Percentiles rank a stretch among this genome's conserved stretches.
phyloP scores from a whole-genome alignment of 2,888 invertebrate genomes.

The Lordiphosa fenestrarum region DNA sequence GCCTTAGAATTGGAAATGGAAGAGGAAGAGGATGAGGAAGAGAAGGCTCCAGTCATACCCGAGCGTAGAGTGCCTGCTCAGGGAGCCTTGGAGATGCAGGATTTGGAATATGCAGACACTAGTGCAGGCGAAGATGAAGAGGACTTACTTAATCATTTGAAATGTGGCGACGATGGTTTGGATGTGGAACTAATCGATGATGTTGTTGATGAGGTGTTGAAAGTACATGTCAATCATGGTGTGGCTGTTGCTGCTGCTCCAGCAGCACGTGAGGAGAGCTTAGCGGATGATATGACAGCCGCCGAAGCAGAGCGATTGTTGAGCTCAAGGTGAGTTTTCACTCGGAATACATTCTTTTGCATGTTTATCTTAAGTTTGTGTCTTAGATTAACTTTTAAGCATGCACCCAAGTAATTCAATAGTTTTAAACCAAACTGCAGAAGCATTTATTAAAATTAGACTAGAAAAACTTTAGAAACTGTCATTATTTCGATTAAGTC shows the following conservation, averaged over 20 bases:
- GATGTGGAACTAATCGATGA: slow-evolving; percentile 79
- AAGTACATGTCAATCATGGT: slow-evolving; percentile 35
- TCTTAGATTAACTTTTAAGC: slow-evolving; percentile 8
- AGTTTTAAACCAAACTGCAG: no score
- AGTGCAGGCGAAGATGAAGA: slow-evolving; percentile 81
- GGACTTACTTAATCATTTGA: slow-evolving; percentile 80
- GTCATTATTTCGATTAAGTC: no score
- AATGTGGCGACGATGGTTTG: slow-evolving; percentile 74
- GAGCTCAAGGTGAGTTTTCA: slow-evolving; percentile 87
- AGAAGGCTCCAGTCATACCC: slow-evolving; percentile 50
- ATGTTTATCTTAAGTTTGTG: background rate
- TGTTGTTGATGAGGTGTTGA: slow-evolving; percentile 49
- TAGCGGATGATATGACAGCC: slow-evolving; percentile 87
- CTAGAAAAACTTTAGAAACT: no score
- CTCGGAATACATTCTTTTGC: background rate
- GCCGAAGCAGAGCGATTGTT: slow-evolving; percentile 93
- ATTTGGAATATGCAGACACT: slow-evolving; percentile 83
- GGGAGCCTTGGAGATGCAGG: slow-evolving; percentile 81
- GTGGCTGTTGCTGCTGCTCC: slow-evolving; percentile 2
- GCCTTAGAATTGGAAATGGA: slow-evolving; percentile 7
- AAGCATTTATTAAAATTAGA: no score
- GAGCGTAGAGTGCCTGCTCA: slow-evolving; percentile 78
- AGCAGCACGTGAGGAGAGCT: slow-evolving; percentile 67
- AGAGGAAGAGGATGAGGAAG: slow-evolving; percentile 34
- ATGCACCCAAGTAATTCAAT: background rate